phyloP scores from a whole-genome alignment of 2,888 invertebrate species.

The Physocephala rufipes region DNA sequence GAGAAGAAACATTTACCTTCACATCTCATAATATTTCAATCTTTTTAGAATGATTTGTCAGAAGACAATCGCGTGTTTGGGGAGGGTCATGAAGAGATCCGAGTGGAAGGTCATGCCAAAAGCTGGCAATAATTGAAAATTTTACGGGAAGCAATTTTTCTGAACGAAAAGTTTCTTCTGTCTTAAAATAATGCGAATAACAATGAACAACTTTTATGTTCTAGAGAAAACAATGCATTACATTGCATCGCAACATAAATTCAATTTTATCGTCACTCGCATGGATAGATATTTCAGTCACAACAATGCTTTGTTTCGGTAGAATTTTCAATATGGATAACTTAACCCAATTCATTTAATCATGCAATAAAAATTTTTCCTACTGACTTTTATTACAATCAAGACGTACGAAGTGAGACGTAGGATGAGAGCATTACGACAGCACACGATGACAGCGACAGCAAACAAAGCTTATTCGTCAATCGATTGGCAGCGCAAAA shows the following conservation, averaged over 20 bases:
- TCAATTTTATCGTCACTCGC: neutral
- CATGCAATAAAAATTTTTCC: slow-evolving; percentile 26
- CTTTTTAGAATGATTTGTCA: too few relatives aligned
- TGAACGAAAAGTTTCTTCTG: too few relatives aligned
- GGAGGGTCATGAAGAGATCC: too few relatives aligned
- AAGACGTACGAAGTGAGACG: neutral
- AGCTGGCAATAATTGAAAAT: too few relatives aligned
- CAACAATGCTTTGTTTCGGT: neutral
- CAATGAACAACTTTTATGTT: too few relatives aligned
- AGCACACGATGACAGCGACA: too few relatives aligned
- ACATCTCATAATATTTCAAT: too few relatives aligned
- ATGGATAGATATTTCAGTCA: neutral
- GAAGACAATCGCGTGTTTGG: too few relatives aligned
- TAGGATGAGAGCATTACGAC: neutral
- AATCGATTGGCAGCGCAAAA: slow-evolving; percentile 27
- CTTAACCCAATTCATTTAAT: slow-evolving; percentile 27
- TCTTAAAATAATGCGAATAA: too few relatives aligned
- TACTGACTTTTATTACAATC: slow-evolving; percentile 16
- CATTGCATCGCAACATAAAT: neutral
- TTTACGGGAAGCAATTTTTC: too few relatives aligned
- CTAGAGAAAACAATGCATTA: neutral
- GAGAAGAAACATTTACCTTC: too few relatives aligned
- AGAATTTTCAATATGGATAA: slow-evolving; percentile 10
- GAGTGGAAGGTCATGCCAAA: too few relatives aligned
- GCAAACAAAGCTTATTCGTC: slow-evolving; percentile 13